Evolutionary conservation across 2,113 vertebrate species (phyloP).

Genomic region (Saccopteryx leptura): DNA sequence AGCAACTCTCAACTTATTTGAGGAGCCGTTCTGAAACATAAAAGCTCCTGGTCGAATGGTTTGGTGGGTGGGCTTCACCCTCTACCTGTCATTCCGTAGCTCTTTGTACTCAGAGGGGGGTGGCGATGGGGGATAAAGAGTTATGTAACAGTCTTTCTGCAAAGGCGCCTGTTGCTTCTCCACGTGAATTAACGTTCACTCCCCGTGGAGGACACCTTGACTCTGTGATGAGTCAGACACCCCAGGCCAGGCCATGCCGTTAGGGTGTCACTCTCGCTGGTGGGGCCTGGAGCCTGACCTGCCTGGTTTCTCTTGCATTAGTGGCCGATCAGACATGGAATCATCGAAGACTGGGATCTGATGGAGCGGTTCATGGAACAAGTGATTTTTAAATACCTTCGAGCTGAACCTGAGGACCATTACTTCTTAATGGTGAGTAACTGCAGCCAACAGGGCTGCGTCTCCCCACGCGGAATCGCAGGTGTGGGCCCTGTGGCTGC

Average conservation of each 20-base stretch:
- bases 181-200: neutral
- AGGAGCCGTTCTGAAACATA: neutral
- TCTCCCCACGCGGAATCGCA: neutral
- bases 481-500: too few relatives aligned
- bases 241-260: neutral
- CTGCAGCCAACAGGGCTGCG: neutral
- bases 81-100: neutral
- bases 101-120: neutral
- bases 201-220: neutral
- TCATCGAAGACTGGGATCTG: constrained; percentile 95
- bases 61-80: rapidly evolving
- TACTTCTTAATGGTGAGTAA: constrained; percentile 93
- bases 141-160: neutral
- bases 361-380: constrained; percentile 96
- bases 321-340: constrained; percentile 92
- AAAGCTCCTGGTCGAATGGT: too few relatives aligned
- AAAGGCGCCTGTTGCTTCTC: neutral
- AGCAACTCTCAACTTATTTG: neutral
- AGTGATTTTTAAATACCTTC: constrained; percentile 94
- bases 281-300: neutral
- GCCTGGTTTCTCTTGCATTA: constrained; percentile 72
- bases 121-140: neutral
- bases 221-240: neutral
- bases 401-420: constrained; percentile 94
- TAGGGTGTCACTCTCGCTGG: neutral